Evolutionary conservation across 2,888 invertebrate genomes (phyloP).

Genomic region (Phytoseiulus persimilis): DNA sequence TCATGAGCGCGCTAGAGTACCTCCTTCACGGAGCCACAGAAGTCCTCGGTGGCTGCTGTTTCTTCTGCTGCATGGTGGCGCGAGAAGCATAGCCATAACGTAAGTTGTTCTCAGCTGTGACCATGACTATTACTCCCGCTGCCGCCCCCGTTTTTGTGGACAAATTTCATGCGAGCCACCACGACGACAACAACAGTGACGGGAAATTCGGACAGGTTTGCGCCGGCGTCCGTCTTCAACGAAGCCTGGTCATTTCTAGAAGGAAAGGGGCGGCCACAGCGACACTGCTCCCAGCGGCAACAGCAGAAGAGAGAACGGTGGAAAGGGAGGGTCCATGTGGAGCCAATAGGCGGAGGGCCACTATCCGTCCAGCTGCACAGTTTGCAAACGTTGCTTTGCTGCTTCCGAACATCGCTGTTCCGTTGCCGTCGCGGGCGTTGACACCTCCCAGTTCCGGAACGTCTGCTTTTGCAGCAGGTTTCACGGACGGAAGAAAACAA

Average conservation of each 20-base stretch:
- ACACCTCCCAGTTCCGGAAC: not conserved
- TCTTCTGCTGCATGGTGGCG: conserved; percentile 30
- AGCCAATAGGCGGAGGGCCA: not conserved
- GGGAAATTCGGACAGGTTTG: not conserved
- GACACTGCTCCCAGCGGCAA: not conserved
- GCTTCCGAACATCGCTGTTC: not conserved
- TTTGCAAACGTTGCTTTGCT: not conserved
- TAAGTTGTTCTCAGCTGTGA: not conserved
- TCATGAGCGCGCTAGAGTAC: not conserved
- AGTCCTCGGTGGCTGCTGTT: not conserved
- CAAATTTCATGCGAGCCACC: not conserved
- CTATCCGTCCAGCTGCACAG: not conserved
- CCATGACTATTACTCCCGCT: not conserved
- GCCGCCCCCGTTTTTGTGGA: not conserved
- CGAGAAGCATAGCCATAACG: conserved; percentile 6
- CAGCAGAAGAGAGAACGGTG: not conserved
- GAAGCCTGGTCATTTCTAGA: not conserved
- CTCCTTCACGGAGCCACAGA: conserved; percentile 11
- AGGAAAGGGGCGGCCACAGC: not conserved
- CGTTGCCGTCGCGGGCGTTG: not conserved
- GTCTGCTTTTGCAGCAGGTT: not conserved
- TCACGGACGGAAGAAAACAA: not conserved
- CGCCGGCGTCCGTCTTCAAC: not conserved
- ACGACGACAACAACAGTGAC: not conserved
- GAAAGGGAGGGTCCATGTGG: not conserved